These are phyloP conservation scores for Blomia tropicalis DNA, from an alignment of 2,888 invertebrate species.

Conservation along the genomic window DNA sequence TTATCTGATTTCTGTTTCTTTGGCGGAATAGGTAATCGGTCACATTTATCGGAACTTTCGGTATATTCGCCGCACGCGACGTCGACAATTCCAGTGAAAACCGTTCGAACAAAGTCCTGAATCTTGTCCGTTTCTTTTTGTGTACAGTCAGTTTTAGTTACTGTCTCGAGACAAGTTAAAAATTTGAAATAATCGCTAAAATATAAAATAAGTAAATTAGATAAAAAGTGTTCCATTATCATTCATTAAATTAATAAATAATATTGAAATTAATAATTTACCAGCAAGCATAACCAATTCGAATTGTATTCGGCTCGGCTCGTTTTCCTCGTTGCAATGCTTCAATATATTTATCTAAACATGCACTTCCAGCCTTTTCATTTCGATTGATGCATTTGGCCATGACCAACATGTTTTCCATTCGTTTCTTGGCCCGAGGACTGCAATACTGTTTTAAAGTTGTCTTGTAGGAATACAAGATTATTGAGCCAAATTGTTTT, in stretches of 20 bases:
- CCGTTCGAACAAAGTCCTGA: slow-evolving; percentile 9
- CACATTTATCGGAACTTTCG: neutral
- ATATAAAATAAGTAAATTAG: no score
- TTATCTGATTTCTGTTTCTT: neutral
- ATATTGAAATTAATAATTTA: neutral
- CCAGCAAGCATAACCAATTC: slow-evolving; percentile 3
- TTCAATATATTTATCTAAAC: neutral
- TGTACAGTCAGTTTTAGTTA: neutral
- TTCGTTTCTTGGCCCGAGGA: neutral
- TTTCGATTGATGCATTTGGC: neutral
- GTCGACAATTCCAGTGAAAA: neutral
- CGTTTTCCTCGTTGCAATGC: neutral
- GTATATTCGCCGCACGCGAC: slow-evolving; percentile 1
- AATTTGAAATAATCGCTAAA: slow-evolving; percentile 8
- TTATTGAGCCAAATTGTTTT: slow-evolving; percentile 2
- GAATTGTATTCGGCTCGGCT: neutral
- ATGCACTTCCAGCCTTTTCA: neutral
- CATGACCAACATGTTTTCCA: neutral
- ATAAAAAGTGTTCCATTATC: no score
- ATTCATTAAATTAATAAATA: no score
- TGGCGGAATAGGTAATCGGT: neutral
- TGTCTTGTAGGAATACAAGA: neutral
- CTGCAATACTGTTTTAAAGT: neutral
- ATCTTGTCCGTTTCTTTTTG: neutral
- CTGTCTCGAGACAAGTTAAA: neutral